These are phyloP conservation scores for Microcebus griseorufus DNA, from an alignment of 2,113 vertebrate genomes.

Conservation along the genomic window DNA sequence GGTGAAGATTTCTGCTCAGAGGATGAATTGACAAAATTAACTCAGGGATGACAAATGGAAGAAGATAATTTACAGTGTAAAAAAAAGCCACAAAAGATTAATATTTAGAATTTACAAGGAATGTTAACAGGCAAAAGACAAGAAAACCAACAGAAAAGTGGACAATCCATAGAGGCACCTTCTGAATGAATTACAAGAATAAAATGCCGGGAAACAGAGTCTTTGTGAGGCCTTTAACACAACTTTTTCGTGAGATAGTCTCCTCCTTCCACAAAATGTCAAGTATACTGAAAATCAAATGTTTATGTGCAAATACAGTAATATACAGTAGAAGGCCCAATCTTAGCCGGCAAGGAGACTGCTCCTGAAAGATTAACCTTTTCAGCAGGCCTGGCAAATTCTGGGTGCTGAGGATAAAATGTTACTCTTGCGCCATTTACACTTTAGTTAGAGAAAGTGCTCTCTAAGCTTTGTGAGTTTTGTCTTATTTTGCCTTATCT, in stretches of 20 bases:
- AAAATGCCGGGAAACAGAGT: background rate
- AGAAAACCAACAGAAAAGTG: background rate
- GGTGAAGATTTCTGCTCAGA: background rate
- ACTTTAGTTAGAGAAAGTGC: background rate
- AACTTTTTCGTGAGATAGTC: background rate
- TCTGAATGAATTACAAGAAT: background rate
- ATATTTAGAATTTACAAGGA: background rate
- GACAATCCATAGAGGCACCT: background rate
- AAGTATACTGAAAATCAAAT: background rate
- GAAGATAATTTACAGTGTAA: background rate
- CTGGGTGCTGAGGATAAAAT: background rate
- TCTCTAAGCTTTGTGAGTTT: background rate
- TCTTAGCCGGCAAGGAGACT: background rate
- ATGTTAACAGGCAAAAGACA: background rate
- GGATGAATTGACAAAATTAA: background rate
- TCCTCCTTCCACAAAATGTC: background rate
- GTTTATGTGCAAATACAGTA: background rate
- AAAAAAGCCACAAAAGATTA: background rate
- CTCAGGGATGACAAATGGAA: background rate
- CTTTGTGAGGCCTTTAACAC: background rate
- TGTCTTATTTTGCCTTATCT: background rate
- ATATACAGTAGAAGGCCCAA: background rate
- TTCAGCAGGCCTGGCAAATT: background rate
- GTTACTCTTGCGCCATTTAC: background rate
- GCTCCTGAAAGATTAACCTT: background rate